Base-by-base conservation (phyloP, 2,797 vertebrate genomes). In the Enteromius fasciolatus region DNA sequence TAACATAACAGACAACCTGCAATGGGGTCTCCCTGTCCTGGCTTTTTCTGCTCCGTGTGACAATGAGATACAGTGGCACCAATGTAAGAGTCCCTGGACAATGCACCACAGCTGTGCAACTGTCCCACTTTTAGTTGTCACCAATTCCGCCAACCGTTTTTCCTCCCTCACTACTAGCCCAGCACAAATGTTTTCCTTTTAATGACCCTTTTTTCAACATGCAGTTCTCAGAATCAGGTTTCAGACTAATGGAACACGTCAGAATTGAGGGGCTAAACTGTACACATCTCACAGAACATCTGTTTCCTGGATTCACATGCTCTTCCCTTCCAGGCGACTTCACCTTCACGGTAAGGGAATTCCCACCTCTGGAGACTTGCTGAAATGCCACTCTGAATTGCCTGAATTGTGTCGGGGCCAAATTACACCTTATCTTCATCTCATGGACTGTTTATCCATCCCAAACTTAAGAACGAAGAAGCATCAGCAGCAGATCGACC, bases 51-150 rank as follows among this genome's bases (percentile, higher is more conserved):
- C 46, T 76, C 36, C 31, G 64, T 77, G 36, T 81, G 73, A 86
- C 85, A 86, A 83, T 83, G 78, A 86, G 76, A 93, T 91, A 92
- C 91, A 91, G 87, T 92, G 92, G 93, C 94, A 94, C 91, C 90
- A 91, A 93, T 93, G 92, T 33, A 83, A 84, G 88, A 83, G 89
- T 94, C 93, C 94, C 94, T 87, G 23, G 90, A 91, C 87, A 66
- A 89, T 86, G 70, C 90, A 91, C 89, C 93, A 92, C 94, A 95
- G 93, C 93, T 94, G 93, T 94, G 91, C 83, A 88, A 89, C 88
- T 94, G 94, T 93, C 93, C 94, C 93, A 95, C 92, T 94, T 95
- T 94, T 82, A 76, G 78, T 88, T 87, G 81, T 87, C 81, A 57
- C 69, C 66, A 84, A 84, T 73, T 68, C 69, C 54, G 77, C 54